Evolutionary conservation across 2,888 invertebrate species (phyloP), one percentile per base, ranked within the genome.

Genomic region (Leptogaster cylindrica): DNA sequence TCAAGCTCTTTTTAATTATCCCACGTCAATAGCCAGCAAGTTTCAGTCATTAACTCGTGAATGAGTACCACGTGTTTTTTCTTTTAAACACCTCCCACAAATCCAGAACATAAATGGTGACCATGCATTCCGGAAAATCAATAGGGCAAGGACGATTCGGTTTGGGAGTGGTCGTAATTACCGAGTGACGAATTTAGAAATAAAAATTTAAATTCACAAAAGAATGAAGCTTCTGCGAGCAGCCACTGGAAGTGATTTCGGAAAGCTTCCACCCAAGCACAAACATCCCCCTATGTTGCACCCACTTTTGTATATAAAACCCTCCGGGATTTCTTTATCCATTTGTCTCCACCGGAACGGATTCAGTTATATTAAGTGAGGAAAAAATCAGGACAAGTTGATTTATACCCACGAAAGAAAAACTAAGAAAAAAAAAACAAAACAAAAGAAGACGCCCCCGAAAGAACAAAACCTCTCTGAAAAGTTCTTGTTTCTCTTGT

Each of bases 381-480:
- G 36, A 50, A 50, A 65, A 65, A 50, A 50, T 65, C 65, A 50
- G 36, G 65, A 50, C 65, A 65, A 36, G 65, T 65, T 65, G 65
- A 65, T 65, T 65, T 65, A 65, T 65, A 36, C 33, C 65, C 36
- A 25, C 36, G 36, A 46, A 63, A 46, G 20, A n/a, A n/a, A n/a
- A n/a, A n/a, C n/a, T n/a, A n/a, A n/a, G 28, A 33, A 31, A 46
- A 63, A 25, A 65, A 23, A 65, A 50, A 65, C 48, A 50, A 48
- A 20, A 61, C 16, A 61, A 61, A 16, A 61, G 44, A 61, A 44
- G 44, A 28, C 61, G 28, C 44, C 61, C 48, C 55, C 44, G 14
- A 61, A 61, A 27, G 44, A 28, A 16, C 27, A 61, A 14, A 61
- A 12, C 28, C 18, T 61, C 44, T 14, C 44, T 23, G 10, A 36